Conservation (phyloP, 2,888 invertebrate species). For the Mylabris sibirica region DNA sequence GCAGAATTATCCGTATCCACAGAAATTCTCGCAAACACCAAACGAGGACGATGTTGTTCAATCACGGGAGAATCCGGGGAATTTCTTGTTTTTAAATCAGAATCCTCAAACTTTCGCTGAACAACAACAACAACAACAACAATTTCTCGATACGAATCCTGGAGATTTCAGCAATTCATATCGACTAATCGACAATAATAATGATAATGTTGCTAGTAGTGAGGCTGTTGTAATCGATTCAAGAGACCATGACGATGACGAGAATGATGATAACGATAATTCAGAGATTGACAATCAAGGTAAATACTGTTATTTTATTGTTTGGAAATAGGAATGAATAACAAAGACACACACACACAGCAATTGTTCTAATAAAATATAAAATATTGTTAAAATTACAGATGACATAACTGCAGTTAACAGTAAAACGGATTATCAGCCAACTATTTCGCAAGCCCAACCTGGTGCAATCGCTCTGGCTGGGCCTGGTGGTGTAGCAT, state of each 20-base stretch:
- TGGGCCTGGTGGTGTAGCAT: conserved; percentile 63
- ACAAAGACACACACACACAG: background rate
- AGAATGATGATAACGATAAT: conserved; percentile 46
- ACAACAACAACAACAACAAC: background rate
- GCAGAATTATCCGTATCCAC: conserved; percentile 41
- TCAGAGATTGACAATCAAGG: background rate
- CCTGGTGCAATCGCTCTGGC: conserved; percentile 64
- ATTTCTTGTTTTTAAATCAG: conserved; percentile 13
- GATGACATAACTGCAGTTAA: conserved; percentile 16
- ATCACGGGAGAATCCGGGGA: conserved; percentile 9
- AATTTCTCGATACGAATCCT: background rate
- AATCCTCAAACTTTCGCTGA: background rate
- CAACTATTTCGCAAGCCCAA: conserved; percentile 62
- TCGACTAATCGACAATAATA: conserved; percentile 41
- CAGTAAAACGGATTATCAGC: conserved; percentile 41
- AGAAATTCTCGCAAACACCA: conserved; percentile 33
- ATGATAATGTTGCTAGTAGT: conserved; percentile 58
- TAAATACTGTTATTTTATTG: conserved; percentile 12
- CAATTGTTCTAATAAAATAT: background rate
- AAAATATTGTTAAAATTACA: conserved; percentile 13
- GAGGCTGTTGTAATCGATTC: conserved; percentile 63
- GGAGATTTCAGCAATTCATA: background rate
- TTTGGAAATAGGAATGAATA: background rate
- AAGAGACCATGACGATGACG: conserved; percentile 61
- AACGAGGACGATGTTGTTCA: background rate